Evolutionary conservation across 2,113 vertebrate genomes (phyloP), one percentile per base, ranked within the genome.

Genomic region (Emydura subglobosa): DNA sequence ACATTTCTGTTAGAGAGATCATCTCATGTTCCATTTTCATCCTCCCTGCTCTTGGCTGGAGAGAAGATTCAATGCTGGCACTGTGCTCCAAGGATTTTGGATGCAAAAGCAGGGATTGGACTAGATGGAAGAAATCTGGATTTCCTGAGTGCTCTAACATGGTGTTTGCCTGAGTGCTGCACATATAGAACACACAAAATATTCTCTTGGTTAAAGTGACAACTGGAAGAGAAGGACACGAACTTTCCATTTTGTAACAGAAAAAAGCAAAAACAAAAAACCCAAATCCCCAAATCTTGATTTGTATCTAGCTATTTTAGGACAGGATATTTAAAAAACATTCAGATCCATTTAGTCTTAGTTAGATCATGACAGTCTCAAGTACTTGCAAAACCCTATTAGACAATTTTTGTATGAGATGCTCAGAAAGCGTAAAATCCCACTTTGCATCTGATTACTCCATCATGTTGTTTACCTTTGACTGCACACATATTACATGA

Each of bases 401-500:
- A 57, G 85, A 94, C 50, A 9, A 74, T 78, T 81, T 92, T 88
- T 21, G 86, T 79, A 72, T 0, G 61, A 94, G 87, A 78, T 93
- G 96, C 93, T 96, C 89, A 93, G 90, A 61, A 82, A 91, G 91
- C 94, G 88, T 19, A 80, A 96, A 96, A 96, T 27, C 85, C 91
- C 55, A 80, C 94, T 94, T 92, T 87, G 87, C 88, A 59, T 85
- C 90, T 89, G 89, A 96, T 94, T 90, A 95, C 74, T 96, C 93
- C 87, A 96, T 90, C 83, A 42, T 44, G 88, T 91, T 95, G 76
- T 96, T 98, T 96, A 89, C 95, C 78, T 97, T 68, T 5, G 74
- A 93, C 80, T 95, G 95, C 92, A 91, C 96, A 95, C 95, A 96
- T 97, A 96, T 97, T 95, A 90, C 96, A 95, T 81, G 59, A 93